Evolutionary conservation across 2,797 vertebrate species (phyloP).

Genomic region (Periparus ater): DNA sequence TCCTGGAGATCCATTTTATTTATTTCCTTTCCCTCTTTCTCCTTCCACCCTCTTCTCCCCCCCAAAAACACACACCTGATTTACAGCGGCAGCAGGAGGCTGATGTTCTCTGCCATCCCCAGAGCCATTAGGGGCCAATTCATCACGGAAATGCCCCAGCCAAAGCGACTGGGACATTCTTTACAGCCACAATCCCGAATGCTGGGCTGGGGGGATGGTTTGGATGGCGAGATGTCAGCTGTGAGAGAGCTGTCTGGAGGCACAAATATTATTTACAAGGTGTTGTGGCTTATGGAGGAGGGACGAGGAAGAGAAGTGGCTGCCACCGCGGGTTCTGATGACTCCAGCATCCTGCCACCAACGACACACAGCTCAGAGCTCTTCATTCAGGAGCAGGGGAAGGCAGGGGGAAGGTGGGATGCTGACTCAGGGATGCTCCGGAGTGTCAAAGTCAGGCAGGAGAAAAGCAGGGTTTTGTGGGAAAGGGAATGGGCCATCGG

Average conservation of each 20-base stretch:
- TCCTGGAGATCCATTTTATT: background rate
- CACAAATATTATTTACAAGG: slow-evolving; percentile 44
- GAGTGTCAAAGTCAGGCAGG: background rate
- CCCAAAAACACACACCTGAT: background rate
- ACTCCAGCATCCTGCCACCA: background rate
- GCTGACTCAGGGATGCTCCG: background rate
- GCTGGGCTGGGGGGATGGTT: background rate
- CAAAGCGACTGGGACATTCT: background rate
- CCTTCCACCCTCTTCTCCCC: rapidly evolving
- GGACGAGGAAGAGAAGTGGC: background rate
- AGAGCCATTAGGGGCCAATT: background rate
- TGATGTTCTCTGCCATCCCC: background rate
- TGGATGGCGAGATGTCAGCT: background rate
- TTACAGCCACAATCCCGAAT: background rate
- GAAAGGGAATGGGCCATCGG: background rate
- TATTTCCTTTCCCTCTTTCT: background rate
- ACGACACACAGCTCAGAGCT: background rate
- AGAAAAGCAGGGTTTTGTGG: background rate
- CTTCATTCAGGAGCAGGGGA: background rate
- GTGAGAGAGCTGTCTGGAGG: slow-evolving; percentile 26
- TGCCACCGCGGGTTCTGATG: background rate
- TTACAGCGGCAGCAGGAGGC: background rate
- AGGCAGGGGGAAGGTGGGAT: background rate
- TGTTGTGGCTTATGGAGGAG: background rate
- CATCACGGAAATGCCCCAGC: background rate